phyloP scores from a whole-genome alignment of 2,888 invertebrate genomes.

The Phaedon cochleariae region DNA sequence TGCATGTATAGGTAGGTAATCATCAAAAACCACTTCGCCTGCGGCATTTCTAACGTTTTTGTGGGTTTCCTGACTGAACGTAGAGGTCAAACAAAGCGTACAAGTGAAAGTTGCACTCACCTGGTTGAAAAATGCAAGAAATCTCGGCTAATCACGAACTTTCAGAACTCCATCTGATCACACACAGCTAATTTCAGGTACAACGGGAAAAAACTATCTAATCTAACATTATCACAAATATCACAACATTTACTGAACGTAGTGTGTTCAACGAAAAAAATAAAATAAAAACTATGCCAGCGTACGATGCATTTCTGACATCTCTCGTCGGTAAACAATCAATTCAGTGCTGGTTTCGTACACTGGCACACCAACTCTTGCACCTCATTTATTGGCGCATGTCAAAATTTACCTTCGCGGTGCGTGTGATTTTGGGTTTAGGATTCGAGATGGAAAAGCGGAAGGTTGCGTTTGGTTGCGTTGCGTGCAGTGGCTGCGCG shows the following conservation, averaged over 20 bases:
- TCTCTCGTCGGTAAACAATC: constrained; percentile 49
- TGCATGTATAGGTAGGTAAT: too few species aligned
- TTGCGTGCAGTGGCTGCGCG: too few species aligned
- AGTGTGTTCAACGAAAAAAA: constrained; percentile 38
- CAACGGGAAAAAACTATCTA: constrained; percentile 47
- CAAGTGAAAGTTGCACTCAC: constrained; percentile 43
- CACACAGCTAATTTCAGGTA: constrained; percentile 51
- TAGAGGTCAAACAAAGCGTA: constrained; percentile 11
- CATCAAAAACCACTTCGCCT: not conserved
- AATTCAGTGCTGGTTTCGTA: constrained; percentile 52
- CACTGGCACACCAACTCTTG: constrained; percentile 50
- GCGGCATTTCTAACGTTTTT: not conserved
- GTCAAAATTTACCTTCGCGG: constrained; percentile 47
- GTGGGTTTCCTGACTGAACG: constrained; percentile 13
- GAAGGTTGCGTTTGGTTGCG: too few species aligned
- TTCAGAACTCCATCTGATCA: constrained; percentile 46
- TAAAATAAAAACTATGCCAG: constrained; percentile 49
- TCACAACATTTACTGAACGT: constrained; percentile 54
- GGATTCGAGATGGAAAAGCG: constrained; percentile 30
- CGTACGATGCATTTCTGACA: constrained; percentile 52
- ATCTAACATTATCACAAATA: constrained; percentile 57
- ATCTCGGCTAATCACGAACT: constrained; percentile 30
- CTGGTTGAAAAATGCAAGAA: constrained; percentile 40
- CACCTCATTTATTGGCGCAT: constrained; percentile 52
- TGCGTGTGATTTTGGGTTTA: constrained; percentile 44